Evolutionary conservation across 2,888 invertebrate species (phyloP), one percentile per base, ranked within the genome.

Genomic region (Andrena bucephala): DNA sequence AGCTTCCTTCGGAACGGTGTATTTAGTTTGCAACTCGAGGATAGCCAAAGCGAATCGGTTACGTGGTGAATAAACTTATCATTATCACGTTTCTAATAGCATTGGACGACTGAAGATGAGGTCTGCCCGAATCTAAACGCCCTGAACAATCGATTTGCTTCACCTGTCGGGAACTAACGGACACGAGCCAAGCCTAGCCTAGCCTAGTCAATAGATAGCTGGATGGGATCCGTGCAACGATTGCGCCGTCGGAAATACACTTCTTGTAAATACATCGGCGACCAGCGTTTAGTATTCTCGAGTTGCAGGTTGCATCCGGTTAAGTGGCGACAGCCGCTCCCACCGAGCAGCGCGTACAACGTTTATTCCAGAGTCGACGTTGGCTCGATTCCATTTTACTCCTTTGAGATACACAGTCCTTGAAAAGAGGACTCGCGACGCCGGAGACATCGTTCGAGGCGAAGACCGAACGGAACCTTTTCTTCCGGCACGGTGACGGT

Each of bases 291-390:
- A 92, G 92, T 93, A 93, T 93, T 93, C 93, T 87, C 87, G 80
- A 80, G 91, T 86, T 91, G 92, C 90, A 92, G 87, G 90, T 83
- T 90, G 91, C 92, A 93, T 93, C 93, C 93, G 93, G 93, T 92
- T 91, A 91, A 91, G 88, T 81, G 87, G 85, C 86, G 85, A 74
- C 87, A 85, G 89, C 90, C 91, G 91, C 87, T 86, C 90, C 90
- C 89, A 84, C 48, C 89, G 82, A 20, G 72, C 80, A 42, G 16
- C 42, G 16, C 42, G 42, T 42, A 74, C 85, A 85, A 83, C 86
- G 80, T 65, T 78, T 82, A 83, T 84, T 83, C 82, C 84, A 27
- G 24, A 57, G 10, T 27, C 24, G 24, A 57, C 24, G 57, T 57
- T 68, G 85, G 81, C 86, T 85, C 89, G 86, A 89, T 90, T 86